Evolutionary conservation across 1,140 invertebrate genomes (phyloP), one percentile per base, ranked within the genome.

Genomic region (Brachionus asplanchnoidis): DNA sequence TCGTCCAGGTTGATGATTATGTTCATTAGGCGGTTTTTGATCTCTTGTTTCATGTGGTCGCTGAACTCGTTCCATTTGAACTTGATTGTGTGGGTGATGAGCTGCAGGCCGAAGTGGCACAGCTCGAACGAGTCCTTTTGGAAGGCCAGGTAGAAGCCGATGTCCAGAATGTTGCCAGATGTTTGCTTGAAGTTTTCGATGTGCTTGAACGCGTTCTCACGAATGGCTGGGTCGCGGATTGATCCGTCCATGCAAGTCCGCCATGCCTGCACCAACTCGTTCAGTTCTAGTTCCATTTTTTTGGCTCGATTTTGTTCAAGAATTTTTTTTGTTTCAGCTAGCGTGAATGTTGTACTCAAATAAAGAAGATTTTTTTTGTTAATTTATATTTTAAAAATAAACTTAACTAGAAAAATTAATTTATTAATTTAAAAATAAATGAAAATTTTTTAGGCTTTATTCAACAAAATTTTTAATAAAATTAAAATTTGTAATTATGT

Each of bases 21-120:
- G 53, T 20, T 65, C 79, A 82, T 60, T 20, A 82, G 65, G 14
- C 53, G 50, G 9, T 82, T 44, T 14, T 68, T 60, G 6, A 82
- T 60, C 23, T 82, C 53, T 9, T 20, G 42, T 46, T 82, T 82
- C 53, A 36, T 65, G 26, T 82, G 79, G 3, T 65, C 79, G 32
- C 14, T 68, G n/a, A 82, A 82, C 17, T 42, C 53, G 53, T 82
- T 82, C 79, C 79, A 82, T 36, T 82, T 60, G 42, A 82, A 82
- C 42, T 82, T 82, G 28, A 82, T 82, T n/a, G 53, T 65, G 53
- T 68, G 53, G 3, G 40, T 60, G n/a, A 82, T 60, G 9, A 82
- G 79, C 20, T 82, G 79, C 17, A 68, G 65, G 40, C 79, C 79
- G 23, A 82, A 82, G 65, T 82, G 65, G 23, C 26, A 60, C 40